Evolutionary conservation across 2,113 vertebrate species (phyloP), one percentile per base, ranked within the genome.

Genomic region (Otocyon megalotis): DNA sequence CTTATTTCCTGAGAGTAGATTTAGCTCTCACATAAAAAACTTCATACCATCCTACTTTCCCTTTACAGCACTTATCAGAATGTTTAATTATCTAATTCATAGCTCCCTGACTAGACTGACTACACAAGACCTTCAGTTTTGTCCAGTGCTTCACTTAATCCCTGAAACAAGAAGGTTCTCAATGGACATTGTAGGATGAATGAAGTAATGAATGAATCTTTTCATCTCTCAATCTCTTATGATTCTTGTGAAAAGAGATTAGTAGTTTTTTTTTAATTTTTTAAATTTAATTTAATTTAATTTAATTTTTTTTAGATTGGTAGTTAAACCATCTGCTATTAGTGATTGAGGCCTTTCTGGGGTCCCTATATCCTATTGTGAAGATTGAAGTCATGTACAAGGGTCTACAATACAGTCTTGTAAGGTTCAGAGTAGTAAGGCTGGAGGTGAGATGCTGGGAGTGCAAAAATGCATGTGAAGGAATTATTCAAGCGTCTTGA

Each of bases 21-120:
- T 87, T 77, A 76, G 19, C 53, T 32, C 16, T 20, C 37, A 65
- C 13, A 69, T 26, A 74, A 69, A 88, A 65, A 81, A 60, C 30
- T 88, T 85, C 30, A 48, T 88, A 81, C 28, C 30, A 71, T 67
- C 10, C 37, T 58, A 26, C 15, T 92, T 72, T 85, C 28, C 35
- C 17, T 90, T 96, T 81, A 62, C 30, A 67, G 10, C 16, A 67
- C n/a, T 62, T 43, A 79, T 22, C 50, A 77, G 77, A 88, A 74
- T 76, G 26, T 53, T 88, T 85, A 54, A 90, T 88, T 90, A 53
- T 77, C 22, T 62, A 94, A 79, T 67, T 85, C 17, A 76, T n/a
- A 81, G 30, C 32, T 88, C 28, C 8, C 48, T n/a, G 48, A 32
- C 2, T 50, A 74, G 53, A 82, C 43, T 63, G 43, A 60, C 14